These are phyloP conservation scores for Pegoplata infirma DNA, from an alignment of 2,888 invertebrate species.

Conservation along the genomic window DNA sequence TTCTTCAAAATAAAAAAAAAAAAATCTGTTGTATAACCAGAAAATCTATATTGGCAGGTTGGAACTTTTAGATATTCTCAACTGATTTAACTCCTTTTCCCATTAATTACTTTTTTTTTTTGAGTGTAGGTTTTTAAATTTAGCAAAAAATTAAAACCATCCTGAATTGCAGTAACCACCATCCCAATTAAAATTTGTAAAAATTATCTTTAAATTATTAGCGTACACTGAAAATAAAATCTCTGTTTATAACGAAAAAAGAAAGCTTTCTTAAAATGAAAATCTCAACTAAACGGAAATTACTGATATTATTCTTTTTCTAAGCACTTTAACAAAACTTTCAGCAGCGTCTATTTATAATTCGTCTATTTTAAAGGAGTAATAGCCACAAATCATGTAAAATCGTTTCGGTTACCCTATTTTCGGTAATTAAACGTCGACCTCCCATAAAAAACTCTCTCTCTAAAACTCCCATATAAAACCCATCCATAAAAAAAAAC, in stretches of 20 bases:
- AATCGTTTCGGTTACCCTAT: not conserved
- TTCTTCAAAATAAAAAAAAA: too few species aligned
- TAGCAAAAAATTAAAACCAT: too few species aligned
- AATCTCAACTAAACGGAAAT: not conserved
- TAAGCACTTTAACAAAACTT: not conserved
- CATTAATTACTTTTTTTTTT: too few species aligned
- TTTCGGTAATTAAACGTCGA: constrained; percentile 41
- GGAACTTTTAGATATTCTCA: too few species aligned
- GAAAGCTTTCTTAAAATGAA: not conserved
- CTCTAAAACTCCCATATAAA: not conserved
- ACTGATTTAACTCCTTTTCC: too few species aligned
- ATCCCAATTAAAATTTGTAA: too few species aligned
- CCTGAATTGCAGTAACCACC: too few species aligned
- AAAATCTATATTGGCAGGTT: too few species aligned
- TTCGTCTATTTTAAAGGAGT: not conserved
- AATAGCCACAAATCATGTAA: not conserved
- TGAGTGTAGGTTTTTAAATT: too few species aligned
- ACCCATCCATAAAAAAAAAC: constrained; percentile 14
- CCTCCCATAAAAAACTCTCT: constrained; percentile 21
- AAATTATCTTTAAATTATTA: not conserved
- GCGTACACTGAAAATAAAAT: not conserved
- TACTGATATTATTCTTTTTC: not conserved
- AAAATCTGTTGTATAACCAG: too few species aligned
- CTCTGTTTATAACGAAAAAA: not conserved
- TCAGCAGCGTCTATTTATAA: not conserved